Evolutionary conservation across 2,113 vertebrate genomes (phyloP), one percentile per base, ranked within the genome.

Genomic region (Dipodomys spectabilis): DNA sequence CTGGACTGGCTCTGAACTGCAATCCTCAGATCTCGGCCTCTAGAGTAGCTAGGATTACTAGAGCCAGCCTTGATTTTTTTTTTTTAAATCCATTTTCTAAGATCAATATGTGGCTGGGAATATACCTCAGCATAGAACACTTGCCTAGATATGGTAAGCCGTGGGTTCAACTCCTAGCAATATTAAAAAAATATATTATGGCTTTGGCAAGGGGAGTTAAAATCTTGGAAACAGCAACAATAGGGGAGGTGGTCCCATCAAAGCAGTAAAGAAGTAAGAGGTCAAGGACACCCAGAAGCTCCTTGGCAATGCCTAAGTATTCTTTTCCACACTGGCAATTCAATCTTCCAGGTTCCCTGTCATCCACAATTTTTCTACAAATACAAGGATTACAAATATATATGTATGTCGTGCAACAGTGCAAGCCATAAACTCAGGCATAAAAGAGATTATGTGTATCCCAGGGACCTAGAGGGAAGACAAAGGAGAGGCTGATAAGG

Each of bases 351-450:
- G 39, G 27, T 28, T 72, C 68, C 84, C 77, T 92, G 89, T 86
- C 91, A 68, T 92, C 91, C 78, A 84, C 69, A 92, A 90, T 92
- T 71, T 80, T 85, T 94, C 88, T 85, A 88, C 90, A 78, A 90
- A 92, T 49, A 82, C 27, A 88, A 86, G 88, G 93, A 92, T 94
- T 90, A 94, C 92, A 90, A 88, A 84, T 75, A 90, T 8, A 27
- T 35, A 94, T 71, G 84, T 35, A 94, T 71, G 81, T 78, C 92
- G 65, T 94, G 62, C 60, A 83, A 69, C 65, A 91, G 64, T 82
- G 69, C 92, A 71, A 88, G 95, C 90, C 88, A 95, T 85, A 96
- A 90, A 90, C 82, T 88, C 71, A 87, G 82, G 73, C 64, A 25
- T 84, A 80, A 94, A 96, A 94, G 91, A 90, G 92, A 95, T 68